Conservation (phyloP, 2,888 invertebrate species). For the Mamestra brassicae region DNA sequence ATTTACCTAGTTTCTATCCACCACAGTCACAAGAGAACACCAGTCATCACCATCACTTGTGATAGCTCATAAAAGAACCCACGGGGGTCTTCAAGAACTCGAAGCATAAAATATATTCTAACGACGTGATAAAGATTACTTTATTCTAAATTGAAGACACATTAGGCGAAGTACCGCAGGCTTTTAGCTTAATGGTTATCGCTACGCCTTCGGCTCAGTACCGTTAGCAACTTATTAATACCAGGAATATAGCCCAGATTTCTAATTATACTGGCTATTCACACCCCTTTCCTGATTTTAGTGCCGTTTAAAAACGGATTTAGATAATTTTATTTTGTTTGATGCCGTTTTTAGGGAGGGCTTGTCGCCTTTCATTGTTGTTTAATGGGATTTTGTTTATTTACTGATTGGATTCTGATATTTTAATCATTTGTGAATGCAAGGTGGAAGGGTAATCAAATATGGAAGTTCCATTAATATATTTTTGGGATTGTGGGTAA, state of each 20-base stretch:
- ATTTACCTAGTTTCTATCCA: background rate
- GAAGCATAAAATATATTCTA: conserved; percentile 53
- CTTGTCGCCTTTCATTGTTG: conserved; percentile 5
- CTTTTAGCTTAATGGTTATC: conserved; percentile 78
- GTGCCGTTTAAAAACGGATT: conserved; percentile 48
- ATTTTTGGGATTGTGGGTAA: background rate
- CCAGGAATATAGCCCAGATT: conserved; percentile 59
- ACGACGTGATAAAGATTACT: conserved; percentile 71
- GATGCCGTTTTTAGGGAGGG: conserved; percentile 30
- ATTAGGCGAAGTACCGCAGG: conserved; percentile 72
- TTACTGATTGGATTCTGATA: background rate
- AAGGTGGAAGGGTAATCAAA: too few species aligned
- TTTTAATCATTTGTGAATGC: background rate
- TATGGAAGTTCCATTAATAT: background rate
- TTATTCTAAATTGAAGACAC: conserved; percentile 74
- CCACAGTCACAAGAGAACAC: background rate
- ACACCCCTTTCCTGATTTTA: conserved; percentile 53
- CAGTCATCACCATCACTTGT: background rate
- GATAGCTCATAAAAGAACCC: conserved; percentile 41
- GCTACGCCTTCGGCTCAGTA: conserved; percentile 56
- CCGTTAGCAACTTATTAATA: conserved; percentile 65
- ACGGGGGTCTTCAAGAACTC: conserved; percentile 34
- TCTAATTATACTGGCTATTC: conserved; percentile 54
- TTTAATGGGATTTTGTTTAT: conserved; percentile 7
- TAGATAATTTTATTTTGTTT: conserved; percentile 47